These are phyloP conservation scores for Auanema freiburgensis DNA, from an alignment of 2,888 invertebrate species.

Conservation along the genomic window DNA sequence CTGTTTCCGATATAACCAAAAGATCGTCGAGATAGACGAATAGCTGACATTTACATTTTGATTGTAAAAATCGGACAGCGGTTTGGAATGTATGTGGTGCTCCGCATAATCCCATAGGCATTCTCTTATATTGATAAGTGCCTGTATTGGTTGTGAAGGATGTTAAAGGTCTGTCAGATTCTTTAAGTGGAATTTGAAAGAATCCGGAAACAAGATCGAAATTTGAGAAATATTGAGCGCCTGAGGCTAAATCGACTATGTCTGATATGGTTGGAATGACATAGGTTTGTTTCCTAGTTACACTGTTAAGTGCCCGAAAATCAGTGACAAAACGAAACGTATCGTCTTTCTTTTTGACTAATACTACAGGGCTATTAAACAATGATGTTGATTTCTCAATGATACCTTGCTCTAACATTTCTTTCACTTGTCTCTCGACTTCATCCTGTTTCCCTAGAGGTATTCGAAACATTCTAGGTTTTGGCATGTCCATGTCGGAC, in stretches of 20 bases:
- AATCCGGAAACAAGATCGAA: constrained; percentile 36
- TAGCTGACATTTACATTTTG: not conserved
- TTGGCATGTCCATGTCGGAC: constrained; percentile 5
- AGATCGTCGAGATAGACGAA: constrained; percentile 40
- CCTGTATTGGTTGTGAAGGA: constrained; percentile 33
- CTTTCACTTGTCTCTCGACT: constrained; percentile 9
- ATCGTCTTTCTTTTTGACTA: constrained; percentile 21
- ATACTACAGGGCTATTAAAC: constrained; percentile 10
- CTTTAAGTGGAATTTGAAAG: constrained; percentile 27
- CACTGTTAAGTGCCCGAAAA: constrained; percentile 17
- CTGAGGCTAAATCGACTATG: constrained; percentile 11
- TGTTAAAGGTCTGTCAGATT: constrained; percentile 25
- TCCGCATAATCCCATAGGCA: constrained; percentile 36
- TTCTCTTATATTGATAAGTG: constrained; percentile 26
- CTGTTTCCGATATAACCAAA: constrained; percentile 16
- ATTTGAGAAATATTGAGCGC: constrained; percentile 17
- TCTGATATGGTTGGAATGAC: constrained; percentile 16
- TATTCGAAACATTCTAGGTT: constrained; percentile 3
- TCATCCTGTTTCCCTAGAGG: constrained; percentile 3
- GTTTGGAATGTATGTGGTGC: constrained; percentile 31
- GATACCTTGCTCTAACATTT: constrained; percentile 3
- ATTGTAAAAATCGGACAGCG: constrained; percentile 13
- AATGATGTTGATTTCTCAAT: constrained; percentile 10
- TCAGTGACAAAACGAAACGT: constrained; percentile 19
- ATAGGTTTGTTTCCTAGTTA: constrained; percentile 18